Evolutionary conservation across 1,140 invertebrate species (phyloP).

Genomic region (Papilio polyxenes): DNA sequence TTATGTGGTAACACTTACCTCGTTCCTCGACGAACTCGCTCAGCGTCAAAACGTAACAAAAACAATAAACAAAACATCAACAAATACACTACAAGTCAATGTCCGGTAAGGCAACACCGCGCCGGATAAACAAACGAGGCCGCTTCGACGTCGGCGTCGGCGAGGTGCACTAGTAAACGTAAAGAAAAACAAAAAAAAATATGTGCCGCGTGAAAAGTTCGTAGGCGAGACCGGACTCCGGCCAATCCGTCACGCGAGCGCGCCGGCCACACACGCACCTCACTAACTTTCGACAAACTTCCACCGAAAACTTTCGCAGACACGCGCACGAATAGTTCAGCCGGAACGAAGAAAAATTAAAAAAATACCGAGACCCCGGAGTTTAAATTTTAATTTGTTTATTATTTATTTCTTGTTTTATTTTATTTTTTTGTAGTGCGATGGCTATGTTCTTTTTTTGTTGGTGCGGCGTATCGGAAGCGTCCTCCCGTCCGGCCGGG

Average conservation of each 20-base stretch:
- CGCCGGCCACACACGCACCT: slow-evolving; percentile 67
- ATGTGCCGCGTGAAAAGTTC: slow-evolving; percentile 41
- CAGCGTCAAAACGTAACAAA: slow-evolving; percentile 57
- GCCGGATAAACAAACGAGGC: slow-evolving; percentile 54
- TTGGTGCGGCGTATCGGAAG: slow-evolving; percentile 45
- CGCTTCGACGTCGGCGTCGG: slow-evolving; percentile 43
- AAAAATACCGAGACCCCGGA: slow-evolving; percentile 40
- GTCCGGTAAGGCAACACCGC: slow-evolving; percentile 62
- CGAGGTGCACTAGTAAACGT: slow-evolving; percentile 50
- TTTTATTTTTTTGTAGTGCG: slow-evolving; percentile 52
- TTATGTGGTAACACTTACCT: slow-evolving; percentile 58
- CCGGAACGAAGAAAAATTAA: slow-evolving; percentile 53
- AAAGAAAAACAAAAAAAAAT: slow-evolving; percentile 44
- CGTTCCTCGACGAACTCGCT: slow-evolving; percentile 41
- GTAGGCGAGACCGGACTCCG: slow-evolving; percentile 55
- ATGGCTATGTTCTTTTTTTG: slow-evolving; percentile 53
- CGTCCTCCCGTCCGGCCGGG: slow-evolving; percentile 76
- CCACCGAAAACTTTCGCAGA: slow-evolving; percentile 59
- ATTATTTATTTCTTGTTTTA: slow-evolving; percentile 43
- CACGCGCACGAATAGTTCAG: slow-evolving; percentile 63
- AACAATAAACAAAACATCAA: slow-evolving; percentile 71
- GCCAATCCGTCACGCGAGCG: slow-evolving; percentile 63
- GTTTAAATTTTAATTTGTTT: slow-evolving; percentile 39
- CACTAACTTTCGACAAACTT: slow-evolving; percentile 67
- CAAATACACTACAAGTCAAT: slow-evolving; percentile 69